Percentiles rank a stretch among this genome's conserved stretches.
Evolutionary conservation across 2,888 invertebrate genomes (phyloP).

Genomic region (Chouioia cunea): DNA sequence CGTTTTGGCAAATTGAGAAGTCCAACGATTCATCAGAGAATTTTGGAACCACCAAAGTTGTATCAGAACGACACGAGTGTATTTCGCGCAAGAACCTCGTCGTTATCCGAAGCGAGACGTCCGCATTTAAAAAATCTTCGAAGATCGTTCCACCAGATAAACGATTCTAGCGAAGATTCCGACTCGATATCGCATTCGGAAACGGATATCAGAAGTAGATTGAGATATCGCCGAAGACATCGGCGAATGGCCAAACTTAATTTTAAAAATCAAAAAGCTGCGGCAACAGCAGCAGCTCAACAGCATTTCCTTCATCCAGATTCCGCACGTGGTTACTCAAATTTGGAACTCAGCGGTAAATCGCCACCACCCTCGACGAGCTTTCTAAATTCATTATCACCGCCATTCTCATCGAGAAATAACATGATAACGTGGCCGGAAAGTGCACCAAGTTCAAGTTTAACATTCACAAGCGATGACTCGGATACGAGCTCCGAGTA

Average conservation of each 20-base stretch:
- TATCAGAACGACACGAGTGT: conserved; percentile 60
- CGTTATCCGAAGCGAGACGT: conserved; percentile 62
- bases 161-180: conserved; percentile 66
- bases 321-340: conserved; percentile 59
- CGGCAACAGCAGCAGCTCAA: conserved; percentile 55
- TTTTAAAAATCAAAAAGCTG: conserved; percentile 59
- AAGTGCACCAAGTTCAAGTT: conserved; percentile 65
- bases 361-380: conserved; percentile 73
- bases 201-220: conserved; percentile 70
- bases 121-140: conserved; percentile 58
- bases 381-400: conserved; percentile 72
- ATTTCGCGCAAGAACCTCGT: conserved; percentile 63
- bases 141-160: conserved; percentile 63
- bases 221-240: conserved; percentile 61
- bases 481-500: conserved; percentile 67
- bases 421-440: conserved; percentile 63
- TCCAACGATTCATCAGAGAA: conserved; percentile 59
- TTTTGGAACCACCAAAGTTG: conserved; percentile 62
- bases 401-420: conserved; percentile 66
- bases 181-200: conserved; percentile 72
- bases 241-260: conserved; percentile 66
- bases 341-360: conserved; percentile 62
- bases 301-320: conserved; percentile 60
- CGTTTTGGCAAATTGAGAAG: conserved; percentile 60
- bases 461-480: conserved; percentile 67